Evolutionary conservation across 2,797 vertebrate species (phyloP), one percentile per base, ranked within the genome.

Genomic region (Neosilurus mollespiculum): DNA sequence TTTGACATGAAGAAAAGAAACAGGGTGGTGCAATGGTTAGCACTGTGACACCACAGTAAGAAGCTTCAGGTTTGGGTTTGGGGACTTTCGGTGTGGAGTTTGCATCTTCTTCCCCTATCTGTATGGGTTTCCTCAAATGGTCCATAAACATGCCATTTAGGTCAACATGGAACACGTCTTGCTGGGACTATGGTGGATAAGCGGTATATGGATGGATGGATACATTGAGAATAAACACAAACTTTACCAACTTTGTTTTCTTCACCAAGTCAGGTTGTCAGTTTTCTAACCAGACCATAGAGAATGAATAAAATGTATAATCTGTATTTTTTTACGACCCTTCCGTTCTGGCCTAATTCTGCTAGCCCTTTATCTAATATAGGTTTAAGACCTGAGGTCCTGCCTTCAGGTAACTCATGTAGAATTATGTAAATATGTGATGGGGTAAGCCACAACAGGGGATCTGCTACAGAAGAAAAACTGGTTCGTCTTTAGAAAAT

Each of bases 361-460:
- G 18, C 18, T 34, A 20, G 8, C 53, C 53, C 53, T 59, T 2
- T 59, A 76, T 30, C 73, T 59, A 76, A 34, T 76, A 20, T 30
- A 30, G 30, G 30, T 30, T 30, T 75, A 18, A 58, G 72, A 53
- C 12, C 18, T 72, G 73, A 14, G 37, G 26, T 37, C 9, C 5
- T 76, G 10, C 30, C 20, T 59, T 76, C 20, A 59, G 10, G 4
- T 58, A n/a, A n/a, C n/a, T n/a, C n/a, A n/a, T n/a, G n/a, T n/a
- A n/a, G n/a, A n/a, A n/a, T n/a, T 24, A 71, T 71, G n/a, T 71
- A 53, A 71, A 71, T 71, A 53, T 53, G 6, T 71, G 12, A 24
- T 24, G 16, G 12, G n/a, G 16, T 9, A 54, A 72, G 51, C 14
- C 24, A 54, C n/a, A 54, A 30, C 16, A 34, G 11, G 59, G 26